phyloP scores from a whole-genome alignment of 2,888 invertebrate species.

The Cataglyphis altisquamis region DNA sequence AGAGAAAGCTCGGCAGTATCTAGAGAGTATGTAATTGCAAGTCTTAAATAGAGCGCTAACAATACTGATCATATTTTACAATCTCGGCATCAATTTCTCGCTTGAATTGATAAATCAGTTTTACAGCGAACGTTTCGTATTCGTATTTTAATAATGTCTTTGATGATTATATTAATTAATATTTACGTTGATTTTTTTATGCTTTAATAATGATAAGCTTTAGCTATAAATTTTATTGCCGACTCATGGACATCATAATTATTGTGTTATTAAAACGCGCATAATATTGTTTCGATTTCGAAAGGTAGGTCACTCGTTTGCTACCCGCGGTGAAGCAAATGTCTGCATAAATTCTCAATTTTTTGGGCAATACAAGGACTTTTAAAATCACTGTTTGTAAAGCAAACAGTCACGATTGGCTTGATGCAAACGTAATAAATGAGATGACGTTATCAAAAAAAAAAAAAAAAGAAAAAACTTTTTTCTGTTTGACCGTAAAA shows the following conservation, averaged over 20 bases:
- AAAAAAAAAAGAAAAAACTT: not conserved
- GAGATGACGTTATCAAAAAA: not conserved
- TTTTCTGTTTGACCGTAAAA: slow-evolving; percentile 20
- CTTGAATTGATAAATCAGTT: not conserved
- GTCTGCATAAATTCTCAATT: slow-evolving; percentile 30
- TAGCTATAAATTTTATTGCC: slow-evolving; percentile 27
- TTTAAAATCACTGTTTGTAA: not conserved
- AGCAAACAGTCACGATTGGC: not conserved
- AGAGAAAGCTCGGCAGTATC: slow-evolving; percentile 40
- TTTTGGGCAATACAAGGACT: not conserved
- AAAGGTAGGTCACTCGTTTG: slow-evolving; percentile 13
- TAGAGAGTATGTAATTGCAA: not conserved
- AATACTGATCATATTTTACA: not conserved
- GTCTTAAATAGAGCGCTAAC: not conserved
- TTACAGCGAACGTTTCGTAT: not conserved
- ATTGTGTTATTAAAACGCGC: slow-evolving; percentile 30
- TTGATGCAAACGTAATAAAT: not conserved
- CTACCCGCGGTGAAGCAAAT: not conserved
- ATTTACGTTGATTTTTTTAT: slow-evolving; percentile 21
- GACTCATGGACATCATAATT: not conserved
- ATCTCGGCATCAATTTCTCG: not conserved
- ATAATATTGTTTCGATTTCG: slow-evolving; percentile 25
- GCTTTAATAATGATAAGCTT: slow-evolving; percentile 25
- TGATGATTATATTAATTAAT: slow-evolving; percentile 28
- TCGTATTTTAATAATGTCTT: not conserved